phyloP scores from a whole-genome alignment of 2,113 vertebrate genomes.

The Mixornis gularis region DNA sequence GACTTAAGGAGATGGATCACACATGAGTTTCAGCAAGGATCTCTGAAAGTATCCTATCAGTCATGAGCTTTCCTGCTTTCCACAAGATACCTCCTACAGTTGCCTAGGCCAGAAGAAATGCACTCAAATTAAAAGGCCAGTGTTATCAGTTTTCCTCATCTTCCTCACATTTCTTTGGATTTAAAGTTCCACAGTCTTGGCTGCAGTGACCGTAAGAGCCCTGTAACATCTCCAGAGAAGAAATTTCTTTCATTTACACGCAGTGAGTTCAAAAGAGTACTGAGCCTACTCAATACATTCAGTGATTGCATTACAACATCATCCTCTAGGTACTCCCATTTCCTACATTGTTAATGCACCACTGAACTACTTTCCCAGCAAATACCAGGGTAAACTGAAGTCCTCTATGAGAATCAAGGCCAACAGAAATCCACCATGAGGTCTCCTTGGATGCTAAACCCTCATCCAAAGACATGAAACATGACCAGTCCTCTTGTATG shows the following conservation, averaged over 20 bases:
- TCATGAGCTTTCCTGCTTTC: not conserved
- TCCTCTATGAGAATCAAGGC: not conserved
- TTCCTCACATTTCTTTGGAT: not conserved
- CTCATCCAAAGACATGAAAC: not conserved
- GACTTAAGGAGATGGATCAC: not conserved
- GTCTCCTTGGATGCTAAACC: not conserved
- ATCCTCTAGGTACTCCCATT: not conserved
- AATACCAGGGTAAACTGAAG: not conserved
- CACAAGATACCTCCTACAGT: not conserved
- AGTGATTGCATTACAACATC: not conserved
- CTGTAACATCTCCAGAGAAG: rapidly evolving
- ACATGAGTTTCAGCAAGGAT: not conserved
- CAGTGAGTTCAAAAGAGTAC: not conserved
- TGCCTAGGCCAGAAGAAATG: not conserved
- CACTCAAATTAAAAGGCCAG: not conserved
- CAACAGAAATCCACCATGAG: not conserved
- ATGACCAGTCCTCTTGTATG: rapidly evolving
- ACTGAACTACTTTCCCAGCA: not conserved
- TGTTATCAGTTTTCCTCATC: not conserved
- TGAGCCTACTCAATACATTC: not conserved
- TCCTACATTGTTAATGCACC: not conserved
- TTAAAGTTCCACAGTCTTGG: not conserved
- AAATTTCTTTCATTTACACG: not conserved
- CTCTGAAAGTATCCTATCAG: not conserved
- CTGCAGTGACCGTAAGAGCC: not conserved